Conservation (phyloP, 2,113 vertebrate genomes). For the Corythoichthys haematopterus region DNA sequence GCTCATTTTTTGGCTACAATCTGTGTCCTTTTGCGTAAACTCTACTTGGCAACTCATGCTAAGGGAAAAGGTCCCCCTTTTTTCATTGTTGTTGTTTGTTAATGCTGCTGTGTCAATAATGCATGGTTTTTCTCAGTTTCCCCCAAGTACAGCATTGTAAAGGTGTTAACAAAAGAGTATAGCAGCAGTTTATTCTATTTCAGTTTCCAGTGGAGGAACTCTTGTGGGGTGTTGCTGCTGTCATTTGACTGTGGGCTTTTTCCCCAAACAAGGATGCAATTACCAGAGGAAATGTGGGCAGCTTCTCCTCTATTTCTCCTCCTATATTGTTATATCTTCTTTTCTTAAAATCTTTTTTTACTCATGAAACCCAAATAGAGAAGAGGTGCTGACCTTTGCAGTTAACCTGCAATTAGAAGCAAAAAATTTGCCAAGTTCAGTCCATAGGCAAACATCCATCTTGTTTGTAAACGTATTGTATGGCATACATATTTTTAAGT, state of each 20-base stretch:
- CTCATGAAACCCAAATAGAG: background rate
- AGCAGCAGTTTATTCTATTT: background rate
- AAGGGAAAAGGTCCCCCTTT: background rate
- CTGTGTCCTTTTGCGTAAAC: background rate
- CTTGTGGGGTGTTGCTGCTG: background rate
- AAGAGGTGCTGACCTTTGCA: background rate
- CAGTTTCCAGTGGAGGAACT: background rate
- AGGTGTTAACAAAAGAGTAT: background rate
- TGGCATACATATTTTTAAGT: background rate
- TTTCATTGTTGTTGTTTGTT: background rate
- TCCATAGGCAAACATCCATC: background rate
- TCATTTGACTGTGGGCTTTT: background rate
- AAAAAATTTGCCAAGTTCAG: background rate
- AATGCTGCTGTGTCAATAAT: background rate
- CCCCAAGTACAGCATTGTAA: background rate
- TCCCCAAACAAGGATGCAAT: constrained; percentile 5
- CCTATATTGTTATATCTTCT: background rate
- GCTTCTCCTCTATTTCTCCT: background rate
- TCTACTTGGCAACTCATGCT: background rate
- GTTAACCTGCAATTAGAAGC: constrained; percentile 1
- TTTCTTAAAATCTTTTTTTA: background rate
- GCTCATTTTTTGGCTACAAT: background rate
- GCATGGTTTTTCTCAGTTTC: background rate
- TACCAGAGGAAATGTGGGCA: background rate
- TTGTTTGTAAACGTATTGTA: background rate